These are phyloP conservation scores for Meganola albula DNA, from an alignment of 2,888 invertebrate genomes.

Conservation along the genomic window DNA sequence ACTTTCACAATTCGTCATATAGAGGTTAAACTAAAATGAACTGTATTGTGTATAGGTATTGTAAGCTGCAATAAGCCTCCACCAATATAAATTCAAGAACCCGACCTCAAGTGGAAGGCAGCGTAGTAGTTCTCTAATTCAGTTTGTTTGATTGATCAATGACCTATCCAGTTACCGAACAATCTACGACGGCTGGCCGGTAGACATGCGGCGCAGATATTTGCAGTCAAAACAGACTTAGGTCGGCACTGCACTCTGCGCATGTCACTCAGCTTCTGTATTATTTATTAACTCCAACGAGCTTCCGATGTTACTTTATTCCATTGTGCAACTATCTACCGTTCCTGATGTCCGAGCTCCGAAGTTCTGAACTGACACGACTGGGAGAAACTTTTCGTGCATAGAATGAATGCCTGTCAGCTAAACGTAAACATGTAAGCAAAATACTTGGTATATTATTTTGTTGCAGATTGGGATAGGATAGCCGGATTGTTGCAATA, in stretches of 20 bases:
- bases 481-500: conserved; percentile 27
- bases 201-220: conserved; percentile 65
- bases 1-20: too few relatives aligned
- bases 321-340: conserved; percentile 71
- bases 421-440: conserved; percentile 62
- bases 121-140: conserved; percentile 27
- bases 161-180: conserved; percentile 43
- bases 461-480: conserved; percentile 43
- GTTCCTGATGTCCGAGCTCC: conserved; percentile 66
- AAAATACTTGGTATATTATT: conserved; percentile 61
- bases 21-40: too few relatives aligned
- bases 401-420: conserved; percentile 74
- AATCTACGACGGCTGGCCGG: conserved; percentile 36
- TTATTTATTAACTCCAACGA: conserved; percentile 77
- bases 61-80: conserved; percentile 14
- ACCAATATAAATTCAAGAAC: conserved; percentile 27
- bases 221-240: conserved; percentile 74
- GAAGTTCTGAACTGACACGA: conserved; percentile 69
- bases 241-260: conserved; percentile 60
- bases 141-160: conserved; percentile 42
- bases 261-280: conserved; percentile 70
- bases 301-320: conserved; percentile 76
- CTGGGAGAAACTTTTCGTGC: conserved; percentile 71
- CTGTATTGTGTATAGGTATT: too few relatives aligned
- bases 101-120: conserved; percentile 24